Percentiles rank a stretch among this genome's conserved stretches.
phyloP scores from a whole-genome alignment of 2,113 vertebrate genomes.

The Phyllostomus discolor region DNA sequence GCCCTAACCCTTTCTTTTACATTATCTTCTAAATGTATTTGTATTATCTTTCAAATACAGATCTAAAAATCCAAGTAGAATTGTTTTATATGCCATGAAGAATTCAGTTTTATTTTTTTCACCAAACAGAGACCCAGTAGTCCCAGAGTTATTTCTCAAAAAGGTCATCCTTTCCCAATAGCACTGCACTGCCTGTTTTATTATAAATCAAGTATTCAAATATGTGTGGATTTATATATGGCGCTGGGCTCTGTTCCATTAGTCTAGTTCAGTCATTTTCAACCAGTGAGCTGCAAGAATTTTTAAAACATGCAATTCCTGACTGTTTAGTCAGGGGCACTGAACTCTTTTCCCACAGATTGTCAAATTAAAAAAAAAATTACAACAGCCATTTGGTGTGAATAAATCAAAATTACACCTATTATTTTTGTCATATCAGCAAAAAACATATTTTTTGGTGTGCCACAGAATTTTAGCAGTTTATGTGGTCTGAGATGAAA shows the following conservation, averaged over 20 bases:
- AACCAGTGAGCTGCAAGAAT: no score
- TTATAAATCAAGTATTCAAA: neutral
- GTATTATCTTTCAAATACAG: neutral
- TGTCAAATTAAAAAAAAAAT: no score
- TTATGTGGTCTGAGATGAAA: no score
- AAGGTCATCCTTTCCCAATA: neutral
- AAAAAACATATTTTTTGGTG: no score
- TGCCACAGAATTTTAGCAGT: no score
- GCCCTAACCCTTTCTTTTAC: neutral
- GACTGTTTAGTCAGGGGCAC: no score
- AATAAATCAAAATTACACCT: no score
- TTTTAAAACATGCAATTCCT: no score
- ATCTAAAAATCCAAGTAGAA: constrained; percentile 7
- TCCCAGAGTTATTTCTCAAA: neutral
- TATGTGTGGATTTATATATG: neutral
- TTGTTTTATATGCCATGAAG: neutral
- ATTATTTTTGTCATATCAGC: no score
- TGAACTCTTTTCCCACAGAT: no score
- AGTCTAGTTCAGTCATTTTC: no score
- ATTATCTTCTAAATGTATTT: neutral
- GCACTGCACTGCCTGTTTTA: neutral
- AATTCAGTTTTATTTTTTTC: neutral
- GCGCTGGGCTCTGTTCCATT: neutral
- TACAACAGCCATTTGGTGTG: no score
- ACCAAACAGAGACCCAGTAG: neutral